Evolutionary conservation across 2,888 invertebrate genomes (phyloP).

Genomic region (Protodeltote pygarga): DNA sequence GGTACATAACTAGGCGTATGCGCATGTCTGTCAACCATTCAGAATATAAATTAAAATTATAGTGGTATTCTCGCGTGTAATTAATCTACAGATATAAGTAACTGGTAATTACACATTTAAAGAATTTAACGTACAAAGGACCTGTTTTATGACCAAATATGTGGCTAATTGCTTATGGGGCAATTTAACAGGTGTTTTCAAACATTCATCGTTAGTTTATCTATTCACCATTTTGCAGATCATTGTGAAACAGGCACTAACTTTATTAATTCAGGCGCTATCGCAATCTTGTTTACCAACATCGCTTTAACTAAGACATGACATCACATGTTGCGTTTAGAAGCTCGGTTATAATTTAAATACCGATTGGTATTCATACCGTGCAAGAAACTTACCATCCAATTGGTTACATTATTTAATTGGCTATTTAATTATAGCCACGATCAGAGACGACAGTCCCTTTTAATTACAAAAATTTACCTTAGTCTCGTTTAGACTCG

Average conservation of each 20-base stretch:
- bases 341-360: conserved; percentile 49
- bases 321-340: conserved; percentile 19
- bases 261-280: conserved; percentile 2
- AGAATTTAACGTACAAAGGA: conserved; percentile 3
- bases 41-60: conserved; percentile 10
- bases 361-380: conserved; percentile 47
- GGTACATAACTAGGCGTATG: conserved; percentile 27
- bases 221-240: no score
- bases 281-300: conserved; percentile 15
- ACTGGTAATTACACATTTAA: neutral
- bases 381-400: conserved; percentile 37
- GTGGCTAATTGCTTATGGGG: no score
- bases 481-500: no score
- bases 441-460: conserved; percentile 41
- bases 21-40: conserved; percentile 26
- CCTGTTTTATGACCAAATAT: no score
- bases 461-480: no score
- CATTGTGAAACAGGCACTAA: no score
- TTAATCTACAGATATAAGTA: conserved; percentile 1
- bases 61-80: conserved; percentile 15
- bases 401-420: conserved; percentile 37
- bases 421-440: conserved; percentile 31
- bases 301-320: conserved; percentile 14
- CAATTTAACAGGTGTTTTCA: no score
- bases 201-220: no score